These are phyloP conservation scores for Craterocephalus amniculus DNA, from an alignment of 2,797 vertebrate species.

Conservation along the genomic window DNA sequence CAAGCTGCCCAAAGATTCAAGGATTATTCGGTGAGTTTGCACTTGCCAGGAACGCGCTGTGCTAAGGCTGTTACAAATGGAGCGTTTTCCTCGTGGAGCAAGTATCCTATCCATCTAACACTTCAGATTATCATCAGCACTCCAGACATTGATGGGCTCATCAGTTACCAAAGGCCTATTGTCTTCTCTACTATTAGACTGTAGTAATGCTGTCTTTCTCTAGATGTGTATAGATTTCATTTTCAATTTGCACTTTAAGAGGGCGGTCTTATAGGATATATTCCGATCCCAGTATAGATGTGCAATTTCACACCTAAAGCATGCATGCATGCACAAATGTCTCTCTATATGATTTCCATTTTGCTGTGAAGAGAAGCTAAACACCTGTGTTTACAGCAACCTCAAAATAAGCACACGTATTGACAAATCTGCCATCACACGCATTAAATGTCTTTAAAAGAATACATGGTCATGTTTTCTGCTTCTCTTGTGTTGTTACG, in stretches of 20 bases:
- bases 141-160: slow-evolving; percentile 54
- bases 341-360: slow-evolving; percentile 28
- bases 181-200: slow-evolving; percentile 34
- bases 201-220: slow-evolving; percentile 25
- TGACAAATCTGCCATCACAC: no score
- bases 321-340: slow-evolving; percentile 25
- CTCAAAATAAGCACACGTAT: slow-evolving; percentile 65
- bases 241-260: background rate
- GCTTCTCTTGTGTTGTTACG: slow-evolving; percentile 14
- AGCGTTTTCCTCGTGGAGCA: slow-evolving; percentile 62
- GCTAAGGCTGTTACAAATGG: slow-evolving; percentile 59
- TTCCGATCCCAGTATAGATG: slow-evolving; percentile 1
- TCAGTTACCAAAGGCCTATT: slow-evolving; percentile 33
- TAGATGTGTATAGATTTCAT: slow-evolving; percentile 12
- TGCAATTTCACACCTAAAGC: background rate
- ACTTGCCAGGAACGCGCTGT: slow-evolving; percentile 57
- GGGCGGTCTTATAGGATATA: slow-evolving; percentile 19
- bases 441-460: slow-evolving; percentile 36
- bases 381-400: slow-evolving; percentile 36
- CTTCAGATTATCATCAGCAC: slow-evolving; percentile 54
- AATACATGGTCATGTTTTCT: slow-evolving; percentile 12
- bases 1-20: slow-evolving; percentile 59
- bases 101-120: slow-evolving; percentile 72
- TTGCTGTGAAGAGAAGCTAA: slow-evolving; percentile 32
- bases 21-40: slow-evolving; percentile 70